Conservation (phyloP, 2,797 vertebrate species). For the Gymnocypris eckloni region DNA sequence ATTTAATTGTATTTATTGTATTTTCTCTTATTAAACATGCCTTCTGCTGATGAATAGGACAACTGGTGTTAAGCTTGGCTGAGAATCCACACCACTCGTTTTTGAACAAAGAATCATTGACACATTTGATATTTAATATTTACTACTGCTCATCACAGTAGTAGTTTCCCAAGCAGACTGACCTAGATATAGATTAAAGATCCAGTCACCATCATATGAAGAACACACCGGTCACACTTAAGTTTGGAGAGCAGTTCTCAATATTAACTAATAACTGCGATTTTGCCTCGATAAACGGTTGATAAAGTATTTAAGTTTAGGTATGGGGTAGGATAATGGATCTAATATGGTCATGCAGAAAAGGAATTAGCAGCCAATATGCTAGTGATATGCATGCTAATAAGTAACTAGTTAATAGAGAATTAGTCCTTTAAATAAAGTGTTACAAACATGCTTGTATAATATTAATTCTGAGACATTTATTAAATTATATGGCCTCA, state of each 20-base stretch:
- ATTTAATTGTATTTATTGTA: constrained; percentile 3
- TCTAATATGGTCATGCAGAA: not conserved
- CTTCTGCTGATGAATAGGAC: constrained; percentile 41
- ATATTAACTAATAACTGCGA: not conserved
- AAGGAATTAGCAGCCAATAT: not conserved
- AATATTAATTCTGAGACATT: constrained; percentile 57
- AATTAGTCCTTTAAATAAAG: not conserved
- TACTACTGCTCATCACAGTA: constrained; percentile 20
- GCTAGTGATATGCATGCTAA: not conserved
- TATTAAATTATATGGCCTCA: constrained; percentile 4
- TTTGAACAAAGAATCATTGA: constrained; percentile 38
- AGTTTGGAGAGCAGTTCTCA: not conserved
- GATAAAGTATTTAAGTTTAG: not conserved
- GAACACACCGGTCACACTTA: constrained; percentile 1
- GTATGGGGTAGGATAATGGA: not conserved
- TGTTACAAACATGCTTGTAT: constrained; percentile 62
- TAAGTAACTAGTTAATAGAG: not conserved
- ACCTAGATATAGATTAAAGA: constrained; percentile 30
- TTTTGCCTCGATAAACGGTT: not conserved
- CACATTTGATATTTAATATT: constrained; percentile 37
- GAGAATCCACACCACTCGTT: constrained; percentile 41
- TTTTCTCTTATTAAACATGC: constrained; percentile 25
- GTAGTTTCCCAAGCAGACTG: constrained; percentile 8
- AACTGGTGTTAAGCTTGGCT: constrained; percentile 28
- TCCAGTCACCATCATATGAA: constrained; percentile 17